A percentile compares a stretch with the other conserved stretches of the same genome.
Evolutionary conservation across 2,888 invertebrate genomes (phyloP).

Genomic region (Capitulum mitella): DNA sequence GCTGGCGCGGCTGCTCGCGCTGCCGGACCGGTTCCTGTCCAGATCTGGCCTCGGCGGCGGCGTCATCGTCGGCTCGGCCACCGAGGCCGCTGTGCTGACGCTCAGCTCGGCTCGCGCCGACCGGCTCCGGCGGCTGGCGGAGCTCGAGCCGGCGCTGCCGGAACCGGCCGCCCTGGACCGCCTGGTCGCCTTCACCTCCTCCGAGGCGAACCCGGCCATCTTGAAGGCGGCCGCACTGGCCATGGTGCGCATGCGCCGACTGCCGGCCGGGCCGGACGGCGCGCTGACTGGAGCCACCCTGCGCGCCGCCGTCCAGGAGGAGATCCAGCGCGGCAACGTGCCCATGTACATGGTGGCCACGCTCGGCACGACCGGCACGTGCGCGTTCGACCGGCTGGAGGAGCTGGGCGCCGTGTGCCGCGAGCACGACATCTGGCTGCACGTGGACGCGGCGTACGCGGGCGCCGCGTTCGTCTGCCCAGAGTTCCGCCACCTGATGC

Average conservation of each 20-base stretch:
- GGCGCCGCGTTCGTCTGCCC: conserved; percentile 87
- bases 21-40: conserved; percentile 61
- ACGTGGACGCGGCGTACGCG: conserved; percentile 94
- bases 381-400: conserved; percentile 83
- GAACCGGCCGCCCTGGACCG: neutral
- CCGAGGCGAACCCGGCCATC: conserved; percentile 82
- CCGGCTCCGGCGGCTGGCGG: neutral
- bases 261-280: conserved; percentile 61
- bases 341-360: conserved; percentile 84
- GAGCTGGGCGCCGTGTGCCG: conserved; percentile 77
- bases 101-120: neutral
- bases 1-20: conserved; percentile 83
- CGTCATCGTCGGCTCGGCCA: neutral
- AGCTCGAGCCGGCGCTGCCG: neutral
- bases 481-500: conserved; percentile 65
- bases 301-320: conserved; percentile 62
- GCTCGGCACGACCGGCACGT: conserved; percentile 91
- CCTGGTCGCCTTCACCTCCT: conserved; percentile 72
- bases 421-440: conserved; percentile 72
- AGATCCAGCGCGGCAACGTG: conserved; percentile 68
- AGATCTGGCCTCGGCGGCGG: neutral
- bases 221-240: conserved; percentile 76
- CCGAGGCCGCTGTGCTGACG: neutral
- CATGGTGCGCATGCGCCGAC: conserved; percentile 64
- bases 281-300: conserved; percentile 61